Percentiles rank a stretch among this genome's conserved stretches.
Evolutionary conservation across 64 coral and sea anemone genomes (phyloP).

Genomic region (Trachythela sp.): DNA sequence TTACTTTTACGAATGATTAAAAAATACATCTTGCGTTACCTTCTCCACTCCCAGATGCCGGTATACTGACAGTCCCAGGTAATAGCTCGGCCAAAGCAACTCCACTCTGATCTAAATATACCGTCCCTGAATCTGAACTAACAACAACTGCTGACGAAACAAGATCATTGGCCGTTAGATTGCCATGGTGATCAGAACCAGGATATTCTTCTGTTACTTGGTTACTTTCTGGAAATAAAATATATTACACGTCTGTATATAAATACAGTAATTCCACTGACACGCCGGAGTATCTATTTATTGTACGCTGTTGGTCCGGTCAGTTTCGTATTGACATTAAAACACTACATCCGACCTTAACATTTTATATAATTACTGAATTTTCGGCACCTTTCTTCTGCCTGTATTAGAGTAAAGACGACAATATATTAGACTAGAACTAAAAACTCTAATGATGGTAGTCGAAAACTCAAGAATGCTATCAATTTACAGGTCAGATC

Average conservation of each 20-base stretch:
- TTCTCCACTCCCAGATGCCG: conserved; percentile 52
- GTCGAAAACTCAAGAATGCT: too few relatives aligned
- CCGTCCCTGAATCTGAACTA: conserved; percentile 60
- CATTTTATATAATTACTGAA: too few relatives aligned
- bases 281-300: too few relatives aligned
- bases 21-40: conserved; percentile 24
- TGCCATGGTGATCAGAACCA: conserved; percentile 44
- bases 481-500: too few relatives aligned
- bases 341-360: neutral
- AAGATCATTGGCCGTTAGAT: conserved; percentile 65
- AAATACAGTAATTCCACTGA: neutral
- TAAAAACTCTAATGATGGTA: too few relatives aligned
- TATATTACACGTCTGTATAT: too few relatives aligned
- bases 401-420: too few relatives aligned
- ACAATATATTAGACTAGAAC: too few relatives aligned
- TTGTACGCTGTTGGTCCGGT: neutral
- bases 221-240: neutral
- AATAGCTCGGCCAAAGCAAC: conserved; percentile 77
- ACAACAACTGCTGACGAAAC: conserved; percentile 82
- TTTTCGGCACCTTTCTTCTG: too few relatives aligned
- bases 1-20: neutral
- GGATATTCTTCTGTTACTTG: conserved; percentile 31
- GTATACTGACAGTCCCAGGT: conserved; percentile 65
- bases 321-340: too few relatives aligned
- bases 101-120: conserved; percentile 74